phyloP scores from a whole-genome alignment of 2,888 invertebrate genomes.

The Drosophila mimica region DNA sequence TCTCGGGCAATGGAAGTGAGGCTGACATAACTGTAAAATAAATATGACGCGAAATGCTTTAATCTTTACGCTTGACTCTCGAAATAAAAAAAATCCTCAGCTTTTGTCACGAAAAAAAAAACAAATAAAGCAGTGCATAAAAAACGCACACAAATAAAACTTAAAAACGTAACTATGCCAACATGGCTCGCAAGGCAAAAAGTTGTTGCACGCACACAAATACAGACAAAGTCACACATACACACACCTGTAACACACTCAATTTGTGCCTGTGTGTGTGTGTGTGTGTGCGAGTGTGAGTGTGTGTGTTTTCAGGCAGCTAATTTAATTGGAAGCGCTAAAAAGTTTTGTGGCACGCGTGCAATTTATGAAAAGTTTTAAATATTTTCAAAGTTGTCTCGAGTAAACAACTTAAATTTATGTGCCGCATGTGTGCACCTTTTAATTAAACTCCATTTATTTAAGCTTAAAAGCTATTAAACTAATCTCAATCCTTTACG shows the following conservation, averaged over 20 bases:
- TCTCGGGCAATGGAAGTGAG: neutral
- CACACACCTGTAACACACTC: neutral
- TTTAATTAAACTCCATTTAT: constrained; percentile 30
- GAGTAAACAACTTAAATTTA: constrained; percentile 45
- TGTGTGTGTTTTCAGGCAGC: constrained; percentile 41
- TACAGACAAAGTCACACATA: constrained; percentile 4
- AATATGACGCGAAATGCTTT: constrained; percentile 55
- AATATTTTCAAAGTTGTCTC: constrained; percentile 33
- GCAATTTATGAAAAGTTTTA: constrained; percentile 57
- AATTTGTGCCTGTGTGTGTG: constrained; percentile 16
- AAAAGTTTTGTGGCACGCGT: constrained; percentile 67
- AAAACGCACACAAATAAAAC: neutral
- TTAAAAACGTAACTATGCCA: constrained; percentile 45
- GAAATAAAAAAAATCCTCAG: constrained; percentile 35
- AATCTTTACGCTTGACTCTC: constrained; percentile 40
- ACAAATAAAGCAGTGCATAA: constrained; percentile 7
- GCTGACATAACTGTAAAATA: constrained; percentile 40
- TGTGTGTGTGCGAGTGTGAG: neutral
- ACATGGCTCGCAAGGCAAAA: constrained; percentile 47
- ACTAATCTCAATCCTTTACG: neutral
- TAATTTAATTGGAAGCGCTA: constrained; percentile 69
- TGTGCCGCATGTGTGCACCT: constrained; percentile 15
- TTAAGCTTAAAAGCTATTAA: constrained; percentile 6
- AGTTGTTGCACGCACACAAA: constrained; percentile 28
- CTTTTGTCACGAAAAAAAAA: constrained; percentile 29